Conservation (phyloP, 2,888 invertebrate genomes). For the Pollenia griseotomentosa region DNA sequence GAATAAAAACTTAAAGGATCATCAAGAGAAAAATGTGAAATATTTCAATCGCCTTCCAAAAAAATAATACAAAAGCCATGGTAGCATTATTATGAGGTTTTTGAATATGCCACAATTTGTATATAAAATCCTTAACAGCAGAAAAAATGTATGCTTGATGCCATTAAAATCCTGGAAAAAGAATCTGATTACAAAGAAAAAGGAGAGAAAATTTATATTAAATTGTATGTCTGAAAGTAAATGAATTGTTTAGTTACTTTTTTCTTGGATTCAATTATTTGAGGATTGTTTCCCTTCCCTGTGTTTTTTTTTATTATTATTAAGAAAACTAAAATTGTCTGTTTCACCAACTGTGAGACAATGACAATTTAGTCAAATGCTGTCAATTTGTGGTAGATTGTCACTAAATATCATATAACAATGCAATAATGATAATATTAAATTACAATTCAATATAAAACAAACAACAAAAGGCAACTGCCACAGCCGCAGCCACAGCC, state of each 20-base stretch:
- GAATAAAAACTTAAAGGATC: conserved; percentile 20
- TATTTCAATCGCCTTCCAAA: conserved; percentile 56
- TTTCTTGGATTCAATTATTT: conserved; percentile 41
- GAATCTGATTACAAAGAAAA: not conserved
- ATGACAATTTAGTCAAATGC: conserved; percentile 70
- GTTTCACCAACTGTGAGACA: conserved; percentile 53
- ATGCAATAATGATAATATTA: conserved; percentile 68
- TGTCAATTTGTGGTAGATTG: conserved; percentile 72
- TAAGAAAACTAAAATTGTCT: conserved; percentile 27
- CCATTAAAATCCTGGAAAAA: conserved; percentile 14
- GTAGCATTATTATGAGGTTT: conserved; percentile 54
- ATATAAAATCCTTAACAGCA: conserved; percentile 1
- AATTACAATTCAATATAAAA: conserved; percentile 64
- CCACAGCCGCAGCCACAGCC: conserved; percentile 5
- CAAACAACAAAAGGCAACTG: conserved; percentile 42
- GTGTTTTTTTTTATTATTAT: not conserved
- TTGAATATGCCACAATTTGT: conserved; percentile 58
- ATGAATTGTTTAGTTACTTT: conserved; percentile 18
- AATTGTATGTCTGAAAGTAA: not conserved
- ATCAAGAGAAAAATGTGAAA: conserved; percentile 64
- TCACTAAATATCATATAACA: conserved; percentile 69
- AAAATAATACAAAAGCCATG: not conserved
- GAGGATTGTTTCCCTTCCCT: not conserved
- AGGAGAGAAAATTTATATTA: not conserved
- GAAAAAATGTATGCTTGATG: conserved; percentile 21